Conservation (phyloP, 2,797 vertebrate genomes). For the Protonibea diacanthus region DNA sequence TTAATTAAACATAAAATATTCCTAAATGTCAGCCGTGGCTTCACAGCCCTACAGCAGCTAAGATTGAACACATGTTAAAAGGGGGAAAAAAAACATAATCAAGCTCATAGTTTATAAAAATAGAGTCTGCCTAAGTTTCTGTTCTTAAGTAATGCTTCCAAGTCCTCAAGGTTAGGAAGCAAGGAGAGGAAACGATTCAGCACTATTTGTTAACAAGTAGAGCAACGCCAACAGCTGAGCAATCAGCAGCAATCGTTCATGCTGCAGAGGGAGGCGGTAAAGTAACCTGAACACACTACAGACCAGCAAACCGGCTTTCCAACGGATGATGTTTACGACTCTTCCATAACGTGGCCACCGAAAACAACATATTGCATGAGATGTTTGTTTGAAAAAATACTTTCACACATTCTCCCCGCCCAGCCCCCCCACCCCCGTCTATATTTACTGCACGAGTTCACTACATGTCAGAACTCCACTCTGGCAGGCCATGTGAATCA, state of each 20-base stretch:
- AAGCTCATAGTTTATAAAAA: background rate
- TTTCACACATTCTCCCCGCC: conserved; percentile 32
- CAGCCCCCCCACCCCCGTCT: background rate
- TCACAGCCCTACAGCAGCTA: too few species aligned
- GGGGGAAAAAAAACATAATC: background rate
- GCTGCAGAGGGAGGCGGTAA: conserved; percentile 30
- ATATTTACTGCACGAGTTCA: background rate
- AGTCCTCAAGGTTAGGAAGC: conserved; percentile 26
- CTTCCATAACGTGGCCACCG: background rate
- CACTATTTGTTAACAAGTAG: conserved; percentile 25
- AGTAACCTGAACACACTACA: conserved; percentile 14
- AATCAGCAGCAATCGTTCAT: conserved; percentile 21
- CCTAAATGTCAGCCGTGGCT: background rate
- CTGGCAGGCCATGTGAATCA: conserved; percentile 7
- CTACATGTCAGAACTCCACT: conserved; percentile 17
- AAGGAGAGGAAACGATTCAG: conserved; percentile 50
- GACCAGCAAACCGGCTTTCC: background rate
- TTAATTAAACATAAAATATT: conserved; percentile 5
- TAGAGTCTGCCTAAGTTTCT: background rate
- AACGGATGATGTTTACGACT: background rate
- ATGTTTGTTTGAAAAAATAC: conserved; percentile 15
- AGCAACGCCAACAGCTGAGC: conserved; percentile 36
- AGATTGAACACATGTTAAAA: background rate
- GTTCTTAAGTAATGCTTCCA: background rate
- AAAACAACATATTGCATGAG: conserved; percentile 27